phyloP scores from a whole-genome alignment of 2,797 vertebrate species.

The Ciconia nigra region DNA sequence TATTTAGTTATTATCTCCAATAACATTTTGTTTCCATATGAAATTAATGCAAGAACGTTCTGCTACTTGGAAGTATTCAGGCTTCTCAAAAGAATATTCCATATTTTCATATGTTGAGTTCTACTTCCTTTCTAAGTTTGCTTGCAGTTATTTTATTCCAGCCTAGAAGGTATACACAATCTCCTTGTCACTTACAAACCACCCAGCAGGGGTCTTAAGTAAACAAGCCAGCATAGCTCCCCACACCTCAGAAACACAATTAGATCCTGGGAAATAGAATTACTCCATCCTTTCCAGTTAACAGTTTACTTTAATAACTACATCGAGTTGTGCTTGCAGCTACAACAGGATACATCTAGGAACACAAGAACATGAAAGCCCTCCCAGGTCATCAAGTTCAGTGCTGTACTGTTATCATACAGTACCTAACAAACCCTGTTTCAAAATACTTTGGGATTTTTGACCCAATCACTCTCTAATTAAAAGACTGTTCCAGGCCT shows the following conservation, averaged over 20 bases:
- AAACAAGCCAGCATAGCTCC: background rate
- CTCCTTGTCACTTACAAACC: background rate
- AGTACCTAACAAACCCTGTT: background rate
- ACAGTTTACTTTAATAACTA: background rate
- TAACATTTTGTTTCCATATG: background rate
- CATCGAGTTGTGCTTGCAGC: background rate
- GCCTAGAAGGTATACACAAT: background rate
- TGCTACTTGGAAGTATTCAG: background rate
- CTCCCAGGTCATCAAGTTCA: background rate
- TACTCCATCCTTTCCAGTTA: background rate
- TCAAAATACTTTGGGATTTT: background rate
- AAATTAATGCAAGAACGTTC: background rate
- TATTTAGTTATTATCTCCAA: background rate
- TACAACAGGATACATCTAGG: background rate
- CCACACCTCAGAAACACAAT: background rate
- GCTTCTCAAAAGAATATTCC: background rate
- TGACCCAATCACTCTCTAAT: background rate
- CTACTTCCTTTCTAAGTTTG: background rate
- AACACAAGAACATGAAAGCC: background rate
- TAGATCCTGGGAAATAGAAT: background rate
- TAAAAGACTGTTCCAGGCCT: background rate
- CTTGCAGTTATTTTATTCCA: background rate
- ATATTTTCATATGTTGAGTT: background rate
- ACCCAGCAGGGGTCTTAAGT: background rate
- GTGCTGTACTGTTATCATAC: background rate